These are phyloP conservation scores for Stegodyphus mimosarum DNA, from an alignment of 1,140 invertebrate species.

Conservation along the genomic window DNA sequence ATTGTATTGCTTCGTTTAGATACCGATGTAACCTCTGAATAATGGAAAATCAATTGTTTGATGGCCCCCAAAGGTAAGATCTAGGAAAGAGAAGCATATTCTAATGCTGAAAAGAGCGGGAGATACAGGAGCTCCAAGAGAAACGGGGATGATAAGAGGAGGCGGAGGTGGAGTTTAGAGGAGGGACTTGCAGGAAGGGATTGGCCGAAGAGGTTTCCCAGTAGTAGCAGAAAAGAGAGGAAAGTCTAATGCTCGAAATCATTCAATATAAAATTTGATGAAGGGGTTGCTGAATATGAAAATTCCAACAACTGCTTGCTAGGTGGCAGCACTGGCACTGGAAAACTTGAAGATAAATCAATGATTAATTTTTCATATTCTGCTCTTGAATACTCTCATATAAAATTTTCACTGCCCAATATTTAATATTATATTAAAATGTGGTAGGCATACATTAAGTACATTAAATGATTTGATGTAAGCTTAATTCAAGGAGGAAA, in stretches of 20 bases:
- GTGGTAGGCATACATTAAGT: too few species aligned
- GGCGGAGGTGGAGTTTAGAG: slow-evolving; percentile 39
- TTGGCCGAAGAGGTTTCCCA: slow-evolving; percentile 14
- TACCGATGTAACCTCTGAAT: too few species aligned
- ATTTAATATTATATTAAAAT: too few species aligned
- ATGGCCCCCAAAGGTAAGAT: slow-evolving; percentile 14
- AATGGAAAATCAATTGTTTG: not conserved
- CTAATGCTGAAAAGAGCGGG: slow-evolving; percentile 14
- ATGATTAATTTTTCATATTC: too few species aligned
- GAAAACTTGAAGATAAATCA: too few species aligned
- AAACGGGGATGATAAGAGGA: slow-evolving; percentile 50
- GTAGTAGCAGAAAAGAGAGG: not conserved
- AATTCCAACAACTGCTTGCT: not conserved
- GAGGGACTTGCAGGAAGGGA: not conserved
- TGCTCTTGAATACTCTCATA: too few species aligned
- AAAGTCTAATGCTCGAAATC: slow-evolving; percentile 35
- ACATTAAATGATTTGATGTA: too few species aligned
- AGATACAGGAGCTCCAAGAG: slow-evolving; percentile 19
- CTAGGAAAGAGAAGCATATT: slow-evolving; percentile 44
- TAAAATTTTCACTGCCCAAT: too few species aligned
- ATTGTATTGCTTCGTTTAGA: too few species aligned
- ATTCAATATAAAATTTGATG: not conserved
- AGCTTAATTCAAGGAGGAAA: too few species aligned
- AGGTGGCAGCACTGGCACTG: too few species aligned
- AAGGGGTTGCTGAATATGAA: slow-evolving; percentile 8